These are phyloP conservation scores for Delia radicum DNA, from an alignment of 1,140 invertebrate species.

Conservation along the genomic window DNA sequence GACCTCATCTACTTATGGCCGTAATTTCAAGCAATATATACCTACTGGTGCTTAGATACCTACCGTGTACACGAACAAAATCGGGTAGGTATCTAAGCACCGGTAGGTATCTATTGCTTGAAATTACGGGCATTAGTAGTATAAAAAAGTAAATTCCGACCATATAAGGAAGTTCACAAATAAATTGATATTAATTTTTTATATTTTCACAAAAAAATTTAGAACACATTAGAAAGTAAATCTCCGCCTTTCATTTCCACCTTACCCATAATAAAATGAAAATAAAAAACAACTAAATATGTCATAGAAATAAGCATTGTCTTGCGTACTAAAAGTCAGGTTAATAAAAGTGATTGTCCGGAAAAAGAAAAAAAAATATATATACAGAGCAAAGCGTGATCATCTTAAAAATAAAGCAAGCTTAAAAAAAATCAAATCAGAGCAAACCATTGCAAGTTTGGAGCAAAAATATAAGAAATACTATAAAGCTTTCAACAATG, in stretches of 20 bases:
- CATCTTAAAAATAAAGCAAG: neutral
- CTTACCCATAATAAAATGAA: neutral
- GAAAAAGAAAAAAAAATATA: neutral
- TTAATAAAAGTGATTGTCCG: conserved; percentile 22
- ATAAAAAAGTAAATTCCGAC: no score
- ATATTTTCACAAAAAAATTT: neutral
- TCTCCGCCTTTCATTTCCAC: conserved; percentile 21
- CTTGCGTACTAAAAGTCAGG: neutral
- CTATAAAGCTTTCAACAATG: neutral
- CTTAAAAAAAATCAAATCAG: neutral
- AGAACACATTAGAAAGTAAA: conserved; percentile 23
- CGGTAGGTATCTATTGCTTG: no score
- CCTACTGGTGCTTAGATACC: no score
- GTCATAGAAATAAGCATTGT: neutral
- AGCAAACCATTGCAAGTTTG: neutral
- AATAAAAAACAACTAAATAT: neutral
- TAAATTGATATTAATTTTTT: no score
- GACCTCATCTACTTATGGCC: no score
- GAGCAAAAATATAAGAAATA: no score
- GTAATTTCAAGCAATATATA: no score
- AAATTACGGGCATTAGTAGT: no score
- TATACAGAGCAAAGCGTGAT: neutral
- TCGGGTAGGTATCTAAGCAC: no score
- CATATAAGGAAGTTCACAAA: no score
- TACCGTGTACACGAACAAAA: no score